Base-by-base conservation (phyloP, 2,113 vertebrate genomes). In the Phyllopteryx taeniolatus region DNA sequence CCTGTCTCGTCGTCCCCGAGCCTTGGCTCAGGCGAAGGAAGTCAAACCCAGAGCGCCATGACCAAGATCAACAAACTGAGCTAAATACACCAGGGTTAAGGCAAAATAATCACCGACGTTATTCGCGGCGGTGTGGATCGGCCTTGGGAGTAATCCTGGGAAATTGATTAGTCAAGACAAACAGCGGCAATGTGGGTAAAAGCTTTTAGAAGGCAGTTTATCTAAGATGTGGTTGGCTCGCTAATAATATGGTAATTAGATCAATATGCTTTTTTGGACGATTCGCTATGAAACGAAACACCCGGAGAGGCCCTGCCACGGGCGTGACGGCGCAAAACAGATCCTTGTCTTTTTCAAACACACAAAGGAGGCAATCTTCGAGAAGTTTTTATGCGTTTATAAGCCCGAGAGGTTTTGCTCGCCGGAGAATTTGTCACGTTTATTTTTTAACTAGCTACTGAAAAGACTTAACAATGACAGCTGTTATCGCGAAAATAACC, bases 131-230 rank as follows among this genome's bases (percentile, higher is more conserved):
- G 70, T 44, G 13, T 73, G 72, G 72, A 76, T 62, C 78, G 44
- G 78, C 81, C 82, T 77, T 51, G 65, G 80, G 79, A 80, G 69
- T 85, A 89, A 90, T 88, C 86, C 83, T 20, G 8, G 51, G 88
- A 91, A 89, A 89, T 87, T 87, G 85, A 89, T 84, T 88, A 84
- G 79, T 80, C 78, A 85, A 91, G 74, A 83, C 85, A 84, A 91
- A 87, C 84, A 89, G 74, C 74, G 53, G 10, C 33, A 31, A 47
- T 49, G 49, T 13, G 70, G 76, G 76, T 31, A 61, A 76, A 74
- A 47, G 78, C 75, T 31, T 78, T 80, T 51, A 46, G 66, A 13
- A 44, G 71, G 82, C 71, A 71, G 76, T 85, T 88, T 87, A 83
- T 82, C 77, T 77, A 71, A 79, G 79, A 85, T 69, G 76, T 76